Percentiles rank a stretch among this genome's conserved stretches.
phyloP scores from a whole-genome alignment of 2,888 invertebrate species.

The Ophonus ardosiacus region DNA sequence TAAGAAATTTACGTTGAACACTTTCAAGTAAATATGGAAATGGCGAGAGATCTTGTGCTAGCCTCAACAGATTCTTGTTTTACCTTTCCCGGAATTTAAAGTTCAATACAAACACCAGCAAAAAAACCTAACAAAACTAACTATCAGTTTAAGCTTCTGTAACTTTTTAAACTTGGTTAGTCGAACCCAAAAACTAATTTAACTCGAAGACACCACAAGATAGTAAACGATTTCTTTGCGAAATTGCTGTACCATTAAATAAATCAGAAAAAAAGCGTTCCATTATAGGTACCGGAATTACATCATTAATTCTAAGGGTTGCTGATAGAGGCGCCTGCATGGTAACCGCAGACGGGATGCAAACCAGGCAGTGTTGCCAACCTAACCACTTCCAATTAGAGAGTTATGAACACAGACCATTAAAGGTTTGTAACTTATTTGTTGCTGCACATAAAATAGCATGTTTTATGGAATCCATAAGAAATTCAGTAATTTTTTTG shows the following conservation, averaged over 20 bases:
- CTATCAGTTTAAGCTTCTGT: slow-evolving; percentile 14
- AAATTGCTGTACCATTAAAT: slow-evolving; percentile 51
- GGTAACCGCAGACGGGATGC: slow-evolving; percentile 33
- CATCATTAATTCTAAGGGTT: slow-evolving; percentile 44
- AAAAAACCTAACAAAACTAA: slow-evolving; percentile 17
- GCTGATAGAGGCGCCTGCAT: slow-evolving; percentile 43
- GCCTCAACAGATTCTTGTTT: too few relatives aligned
- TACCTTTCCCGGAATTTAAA: slow-evolving; percentile 14
- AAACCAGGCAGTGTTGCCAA: slow-evolving; percentile 22
- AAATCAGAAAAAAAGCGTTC: slow-evolving; percentile 43
- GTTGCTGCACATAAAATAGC: neutral
- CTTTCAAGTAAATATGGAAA: too few relatives aligned
- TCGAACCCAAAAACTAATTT: slow-evolving; percentile 33
- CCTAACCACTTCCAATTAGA: slow-evolving; percentile 9
- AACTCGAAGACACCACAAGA: slow-evolving; percentile 26
- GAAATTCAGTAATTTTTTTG: neutral
- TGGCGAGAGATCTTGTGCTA: too few relatives aligned
- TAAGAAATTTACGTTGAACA: too few relatives aligned
- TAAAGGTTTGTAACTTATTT: slow-evolving; percentile 10
- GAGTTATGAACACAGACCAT: neutral
- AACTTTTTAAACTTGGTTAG: slow-evolving; percentile 24
- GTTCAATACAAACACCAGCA: neutral
- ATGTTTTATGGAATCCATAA: neutral
- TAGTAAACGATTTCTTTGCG: slow-evolving; percentile 50
- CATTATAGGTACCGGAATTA: slow-evolving; percentile 28